Evolutionary conservation across 2,888 invertebrate genomes (phyloP), one percentile per base, ranked within the genome.

Genomic region (Zonitis immaculata): DNA sequence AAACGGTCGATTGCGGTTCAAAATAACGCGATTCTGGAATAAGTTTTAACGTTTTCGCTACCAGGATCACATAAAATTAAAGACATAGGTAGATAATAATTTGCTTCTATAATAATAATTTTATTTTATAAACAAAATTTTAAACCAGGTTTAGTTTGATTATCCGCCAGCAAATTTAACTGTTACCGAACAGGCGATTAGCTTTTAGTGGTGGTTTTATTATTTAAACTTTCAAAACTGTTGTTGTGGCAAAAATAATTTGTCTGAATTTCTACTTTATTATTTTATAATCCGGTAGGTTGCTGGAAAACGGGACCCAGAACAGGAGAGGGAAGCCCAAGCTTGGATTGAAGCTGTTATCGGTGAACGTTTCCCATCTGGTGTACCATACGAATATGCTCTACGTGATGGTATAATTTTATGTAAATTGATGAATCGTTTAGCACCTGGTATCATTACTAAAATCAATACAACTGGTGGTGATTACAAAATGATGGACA

Each of bases 401-500:
- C 81, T 95, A 11, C 82, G 91, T 32, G 88, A 94, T 72, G 94
- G 94, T 25, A 85, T 91, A 63, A 80, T 93, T 45, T 80, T 95
- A 1, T 95, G 94, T 80, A 89, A 88, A 70, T 78, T 95, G 63
- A 95, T 95, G 86, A 95, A 95, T 79, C 84, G 87, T 63, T 80
- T 96, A 12, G 81, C 86, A 67, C 94, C 95, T 0, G 95, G 94
- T 47, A 82, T 87, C 68, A 85, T 95, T 67, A 80, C 85, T 60
- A 92, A 89, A 75, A 86, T 95, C 70, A 93, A 94, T 76, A 80
- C 85, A 22, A 83, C 85, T 1, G 92, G 93, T 3, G 92, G 93
- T 4, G 94, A 95, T 69, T 96, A 96, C 80, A 95, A 95, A 73
- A 88, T 91, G 82, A 95, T 96, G 95, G 95, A 96, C 72, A 96